phyloP scores from a whole-genome alignment of 2,113 vertebrate genomes.

The Geococcyx californianus region DNA sequence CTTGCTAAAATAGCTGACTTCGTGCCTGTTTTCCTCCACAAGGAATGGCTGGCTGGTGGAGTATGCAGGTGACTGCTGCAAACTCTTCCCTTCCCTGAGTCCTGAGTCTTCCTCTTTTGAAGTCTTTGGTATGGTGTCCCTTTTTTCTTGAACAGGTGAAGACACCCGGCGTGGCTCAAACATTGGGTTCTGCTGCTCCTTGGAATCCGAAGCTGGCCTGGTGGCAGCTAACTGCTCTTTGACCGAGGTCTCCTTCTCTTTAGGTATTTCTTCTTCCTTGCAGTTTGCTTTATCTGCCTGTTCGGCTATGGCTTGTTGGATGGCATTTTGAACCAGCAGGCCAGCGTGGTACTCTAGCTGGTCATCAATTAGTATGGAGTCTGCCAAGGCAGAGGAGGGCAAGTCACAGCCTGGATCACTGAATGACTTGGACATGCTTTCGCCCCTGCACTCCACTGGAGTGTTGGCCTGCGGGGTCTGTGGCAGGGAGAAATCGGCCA shows the following conservation, averaged over 20 bases:
- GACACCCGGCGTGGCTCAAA: slow-evolving; percentile 82
- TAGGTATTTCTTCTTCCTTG: neutral
- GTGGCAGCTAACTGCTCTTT: slow-evolving; percentile 17
- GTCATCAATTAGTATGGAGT: slow-evolving; percentile 77
- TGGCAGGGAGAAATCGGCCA: slow-evolving; percentile 80
- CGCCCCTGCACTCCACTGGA: slow-evolving; percentile 77
- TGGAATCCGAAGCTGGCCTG: neutral
- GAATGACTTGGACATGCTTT: slow-evolving; percentile 76
- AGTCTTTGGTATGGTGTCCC: slow-evolving; percentile 78
- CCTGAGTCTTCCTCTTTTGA: slow-evolving; percentile 59
- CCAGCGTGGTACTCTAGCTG: slow-evolving; percentile 91
- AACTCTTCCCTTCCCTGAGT: slow-evolving; percentile 69
- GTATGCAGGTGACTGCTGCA: slow-evolving; percentile 18
- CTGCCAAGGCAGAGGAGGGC: slow-evolving; percentile 58
- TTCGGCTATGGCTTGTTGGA: slow-evolving; percentile 90
- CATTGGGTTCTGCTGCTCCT: slow-evolving; percentile 49
- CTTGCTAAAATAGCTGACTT: slow-evolving; percentile 97
- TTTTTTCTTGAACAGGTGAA: slow-evolving; percentile 80
- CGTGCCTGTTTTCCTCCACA: slow-evolving; percentile 79
- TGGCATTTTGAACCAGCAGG: slow-evolving; percentile 89
- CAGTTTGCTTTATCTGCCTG: slow-evolving; percentile 69
- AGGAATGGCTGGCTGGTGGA: slow-evolving; percentile 77
- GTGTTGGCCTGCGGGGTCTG: slow-evolving; percentile 86
- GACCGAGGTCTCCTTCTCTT: slow-evolving; percentile 8
- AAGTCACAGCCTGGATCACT: slow-evolving; percentile 75